Percentiles rank a stretch among this genome's conserved stretches.
Evolutionary conservation across 53 echinoderm and acorn worm genomes (phyloP).

Genomic region (Luidia sarsii): DNA sequence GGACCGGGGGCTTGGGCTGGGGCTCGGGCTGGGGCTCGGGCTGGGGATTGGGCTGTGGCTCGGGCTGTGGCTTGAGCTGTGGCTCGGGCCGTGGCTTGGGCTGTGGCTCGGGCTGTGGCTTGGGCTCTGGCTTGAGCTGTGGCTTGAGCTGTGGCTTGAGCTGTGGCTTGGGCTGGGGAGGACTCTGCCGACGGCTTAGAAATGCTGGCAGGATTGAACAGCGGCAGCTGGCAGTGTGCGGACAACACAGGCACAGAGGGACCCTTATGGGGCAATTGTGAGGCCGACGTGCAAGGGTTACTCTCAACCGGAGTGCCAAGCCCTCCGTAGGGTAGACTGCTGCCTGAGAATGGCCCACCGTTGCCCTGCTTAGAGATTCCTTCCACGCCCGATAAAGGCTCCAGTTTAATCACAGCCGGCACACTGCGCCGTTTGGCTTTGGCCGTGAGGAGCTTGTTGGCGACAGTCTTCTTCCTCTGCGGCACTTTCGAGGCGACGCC

Average conservation of each 20-base stretch:
- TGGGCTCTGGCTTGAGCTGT: not conserved
- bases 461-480: slow-evolving; percentile 2
- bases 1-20: not conserved
- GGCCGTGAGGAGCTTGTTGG: slow-evolving; percentile 46
- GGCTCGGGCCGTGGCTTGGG: not conserved
- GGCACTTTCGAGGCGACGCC: not conserved
- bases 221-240: not conserved
- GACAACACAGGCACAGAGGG: slow-evolving; percentile 2
- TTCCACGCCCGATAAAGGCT: not conserved
- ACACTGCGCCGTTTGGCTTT: slow-evolving; percentile 72
- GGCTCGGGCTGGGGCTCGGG: not conserved
- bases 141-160: not conserved
- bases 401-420: not conserved
- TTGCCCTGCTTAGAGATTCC: not conserved
- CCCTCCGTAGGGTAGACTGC: not conserved
- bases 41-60: not conserved
- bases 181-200: slow-evolving; percentile 4
- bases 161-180: not conserved
- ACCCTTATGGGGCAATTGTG: not conserved
- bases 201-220: not conserved
- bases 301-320: not conserved
- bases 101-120: not conserved
- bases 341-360: not conserved
- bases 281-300: not conserved
- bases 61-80: not conserved